Percentiles rank a stretch among this genome's conserved stretches.
Evolutionary conservation across 2,113 vertebrate genomes (phyloP).

Genomic region (Phoenicopterus ruber): DNA sequence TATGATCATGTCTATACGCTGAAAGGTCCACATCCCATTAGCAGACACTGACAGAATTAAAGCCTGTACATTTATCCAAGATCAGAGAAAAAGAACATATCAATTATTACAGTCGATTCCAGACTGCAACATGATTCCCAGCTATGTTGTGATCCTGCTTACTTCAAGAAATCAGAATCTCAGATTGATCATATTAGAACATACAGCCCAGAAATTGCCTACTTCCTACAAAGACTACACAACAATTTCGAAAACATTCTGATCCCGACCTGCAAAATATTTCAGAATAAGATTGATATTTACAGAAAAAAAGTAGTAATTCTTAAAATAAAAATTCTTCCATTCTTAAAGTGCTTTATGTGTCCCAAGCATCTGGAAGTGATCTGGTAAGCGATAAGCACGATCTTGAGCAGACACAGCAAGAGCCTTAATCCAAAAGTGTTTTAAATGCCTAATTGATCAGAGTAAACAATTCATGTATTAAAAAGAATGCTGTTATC

Average conservation of each 20-base stretch:
- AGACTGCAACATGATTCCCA: neutral
- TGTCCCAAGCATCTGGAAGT: neutral
- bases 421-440: neutral
- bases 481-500: neutral
- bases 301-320: neutral
- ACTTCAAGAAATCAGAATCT: neutral
- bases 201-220: neutral
- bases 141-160: neutral
- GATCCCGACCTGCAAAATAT: neutral
- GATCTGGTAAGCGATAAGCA: neutral
- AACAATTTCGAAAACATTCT: neutral
- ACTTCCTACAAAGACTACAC: neutral
- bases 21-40: neutral
- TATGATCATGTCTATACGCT: rapidly evolving
- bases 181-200: neutral
- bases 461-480: neutral
- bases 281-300: neutral
- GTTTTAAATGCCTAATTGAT: neutral
- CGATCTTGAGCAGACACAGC: neutral
- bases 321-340: neutral
- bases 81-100: neutral
- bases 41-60: neutral
- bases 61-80: neutral
- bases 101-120: neutral
- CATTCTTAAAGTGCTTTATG: neutral